These are phyloP conservation scores for Tetrao urogallus DNA, from an alignment of 2,113 vertebrate genomes.

Conservation along the genomic window DNA sequence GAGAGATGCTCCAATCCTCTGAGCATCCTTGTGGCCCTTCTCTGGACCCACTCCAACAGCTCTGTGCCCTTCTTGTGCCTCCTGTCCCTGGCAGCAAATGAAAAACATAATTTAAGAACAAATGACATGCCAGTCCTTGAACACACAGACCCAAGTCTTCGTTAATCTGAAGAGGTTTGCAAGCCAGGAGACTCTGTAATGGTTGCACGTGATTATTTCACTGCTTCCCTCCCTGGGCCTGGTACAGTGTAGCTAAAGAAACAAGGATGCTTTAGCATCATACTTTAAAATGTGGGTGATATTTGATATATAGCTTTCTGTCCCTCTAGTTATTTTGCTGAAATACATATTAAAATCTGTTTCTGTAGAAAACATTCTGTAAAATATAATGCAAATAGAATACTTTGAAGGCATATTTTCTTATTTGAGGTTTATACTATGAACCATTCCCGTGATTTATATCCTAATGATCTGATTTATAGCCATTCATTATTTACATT, in stretches of 20 bases:
- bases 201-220: not conserved
- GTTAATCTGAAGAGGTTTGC: not conserved
- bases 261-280: not conserved
- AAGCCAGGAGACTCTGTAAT: fast-evolving
- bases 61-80: too few species aligned
- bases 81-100: not conserved
- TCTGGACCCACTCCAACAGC: too few species aligned
- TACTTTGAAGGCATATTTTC: not conserved
- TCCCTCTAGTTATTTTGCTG: not conserved
- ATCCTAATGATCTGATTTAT: constrained; percentile 34
- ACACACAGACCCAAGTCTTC: not conserved
- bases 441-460: constrained; percentile 1
- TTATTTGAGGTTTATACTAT: not conserved
- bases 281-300: not conserved
- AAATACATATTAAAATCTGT: not conserved
- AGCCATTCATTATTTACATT: constrained; percentile 25
- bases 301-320: not conserved
- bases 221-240: not conserved
- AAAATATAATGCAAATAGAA: not conserved
- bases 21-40: too few species aligned
- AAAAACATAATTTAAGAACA: not conserved
- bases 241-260: not conserved
- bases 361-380: not conserved
- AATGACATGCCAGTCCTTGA: not conserved
- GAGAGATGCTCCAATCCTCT: too few species aligned